A percentile compares a stretch with the other conserved stretches of the same genome.
These are phyloP conservation scores for Molossus molossus DNA, from an alignment of 2,797 vertebrate species.

Conservation along the genomic window DNA sequence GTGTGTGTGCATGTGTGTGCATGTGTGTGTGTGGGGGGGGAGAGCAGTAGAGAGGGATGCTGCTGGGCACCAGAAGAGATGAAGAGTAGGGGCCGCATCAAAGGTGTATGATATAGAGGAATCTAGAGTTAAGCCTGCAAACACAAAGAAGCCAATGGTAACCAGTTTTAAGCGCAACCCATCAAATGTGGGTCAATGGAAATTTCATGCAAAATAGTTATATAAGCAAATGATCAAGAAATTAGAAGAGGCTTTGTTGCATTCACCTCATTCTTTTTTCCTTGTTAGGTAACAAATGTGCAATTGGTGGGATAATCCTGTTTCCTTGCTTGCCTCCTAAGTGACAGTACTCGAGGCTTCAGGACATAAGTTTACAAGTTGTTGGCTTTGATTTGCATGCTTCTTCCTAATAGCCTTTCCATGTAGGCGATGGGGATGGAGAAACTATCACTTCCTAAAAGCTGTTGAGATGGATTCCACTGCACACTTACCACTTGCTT, in stretches of 20 bases:
- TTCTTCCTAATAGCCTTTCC: not conserved
- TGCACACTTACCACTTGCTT: not conserved
- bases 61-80: not conserved
- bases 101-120: not conserved
- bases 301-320: not conserved
- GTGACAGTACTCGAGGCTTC: not conserved
- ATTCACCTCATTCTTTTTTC: not conserved
- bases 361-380: not conserved
- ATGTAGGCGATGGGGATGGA: not conserved
- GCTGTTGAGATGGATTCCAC: not conserved
- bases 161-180: not conserved
- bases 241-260: conserved; percentile 20
- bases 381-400: not conserved
- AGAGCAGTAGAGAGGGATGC: not conserved
- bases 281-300: not conserved
- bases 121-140: not conserved
- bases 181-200: not conserved
- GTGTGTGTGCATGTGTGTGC: not conserved
- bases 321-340: conserved; percentile 1
- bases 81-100: not conserved
- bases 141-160: not conserved
- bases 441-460: not conserved
- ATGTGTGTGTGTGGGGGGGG: not conserved
- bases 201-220: not conserved
- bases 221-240: not conserved